phyloP scores from a whole-genome alignment of 2,113 vertebrate species.

The Pipa parva region DNA sequence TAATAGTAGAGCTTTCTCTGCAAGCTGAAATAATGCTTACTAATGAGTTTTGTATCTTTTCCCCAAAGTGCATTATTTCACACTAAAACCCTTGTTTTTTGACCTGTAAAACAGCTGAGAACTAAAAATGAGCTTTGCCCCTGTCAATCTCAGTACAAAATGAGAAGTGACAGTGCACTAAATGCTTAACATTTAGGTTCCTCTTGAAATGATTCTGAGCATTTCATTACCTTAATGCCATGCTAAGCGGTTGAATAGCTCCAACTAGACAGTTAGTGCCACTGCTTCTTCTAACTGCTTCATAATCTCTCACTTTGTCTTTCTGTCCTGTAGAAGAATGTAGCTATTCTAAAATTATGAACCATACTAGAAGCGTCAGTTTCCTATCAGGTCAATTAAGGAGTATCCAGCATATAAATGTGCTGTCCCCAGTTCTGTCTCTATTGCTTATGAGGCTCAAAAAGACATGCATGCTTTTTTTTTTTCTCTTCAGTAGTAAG shows the following conservation, averaged over 20 bases:
- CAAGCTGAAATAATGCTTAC: no score
- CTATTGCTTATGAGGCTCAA: no score
- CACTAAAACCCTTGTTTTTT: slow-evolving; percentile 11
- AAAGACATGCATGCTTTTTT: no score
- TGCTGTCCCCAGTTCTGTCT: no score
- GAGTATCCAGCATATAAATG: no score
- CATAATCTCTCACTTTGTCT: slow-evolving; percentile 39
- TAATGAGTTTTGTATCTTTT: no score
- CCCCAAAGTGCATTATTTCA: neutral
- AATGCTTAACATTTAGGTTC: slow-evolving; percentile 59
- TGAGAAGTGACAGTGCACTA: slow-evolving; percentile 45
- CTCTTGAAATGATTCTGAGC: slow-evolving; percentile 57
- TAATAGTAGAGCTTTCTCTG: slow-evolving; percentile 22
- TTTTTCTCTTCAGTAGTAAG: no score
- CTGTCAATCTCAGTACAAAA: slow-evolving; percentile 10
- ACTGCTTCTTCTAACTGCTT: slow-evolving; percentile 48
- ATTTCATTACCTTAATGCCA: slow-evolving; percentile 56
- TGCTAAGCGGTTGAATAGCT: slow-evolving; percentile 57
- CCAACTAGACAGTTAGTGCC: slow-evolving; percentile 52
- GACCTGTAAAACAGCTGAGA: slow-evolving; percentile 10
- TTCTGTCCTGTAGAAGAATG: neutral
- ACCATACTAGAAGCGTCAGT: no score
- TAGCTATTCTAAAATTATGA: no score
- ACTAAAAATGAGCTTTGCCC: slow-evolving; percentile 12
- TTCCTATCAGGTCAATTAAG: no score